Base-by-base conservation (phyloP, 2,797 vertebrate genomes). In the Champsocephalus esox region DNA sequence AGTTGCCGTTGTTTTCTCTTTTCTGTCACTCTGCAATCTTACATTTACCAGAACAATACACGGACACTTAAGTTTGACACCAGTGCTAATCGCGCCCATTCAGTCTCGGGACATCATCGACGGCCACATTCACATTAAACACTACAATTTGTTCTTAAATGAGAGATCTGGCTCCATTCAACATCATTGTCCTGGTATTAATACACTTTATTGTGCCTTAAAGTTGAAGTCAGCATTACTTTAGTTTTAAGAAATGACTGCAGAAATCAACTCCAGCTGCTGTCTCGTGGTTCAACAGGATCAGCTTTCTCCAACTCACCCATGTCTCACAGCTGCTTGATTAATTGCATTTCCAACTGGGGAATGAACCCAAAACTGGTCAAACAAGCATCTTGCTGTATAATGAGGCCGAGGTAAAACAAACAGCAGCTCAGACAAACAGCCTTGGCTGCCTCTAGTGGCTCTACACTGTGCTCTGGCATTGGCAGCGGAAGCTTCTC, bases 401-500 rank as follows among this genome's bases (percentile, higher is more conserved):
- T 82, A 79, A 88, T 75, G 63, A 82, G 73, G 80, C 75, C 16
- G 12, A 86, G 84, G 79, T 89, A 75, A 87, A 90, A 88, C 87
- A 91, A 92, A 93, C 84, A 87, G 80, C 88, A 73, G 80, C 62
- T 51, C 54, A 70, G 80, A 87, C 70, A 80, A 58, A 77, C 83
- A 75, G 84, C 59, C 79, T 87, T 77, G 81, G 89, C 89, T 81
- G 86, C 86, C 78, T 86, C 75, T 75, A 63, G 85, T 58, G 85
- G 82, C 72, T 89, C 86, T 74, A 63, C 81, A 61, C 81, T 51
- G 70, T 66, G 79, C 87, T 88, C 83, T 79, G 82, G 91, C 83
- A 80, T 73, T 90, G 91, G 87, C 91, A 75, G 83, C 73, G 67
- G 83, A 92, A 90, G 90, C 91, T 93, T 91, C 87, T 90, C 81